Evolutionary conservation across 2,113 vertebrate species (phyloP), one percentile per base, ranked within the genome.

Genomic region (Hippopotamus amphibius): DNA sequence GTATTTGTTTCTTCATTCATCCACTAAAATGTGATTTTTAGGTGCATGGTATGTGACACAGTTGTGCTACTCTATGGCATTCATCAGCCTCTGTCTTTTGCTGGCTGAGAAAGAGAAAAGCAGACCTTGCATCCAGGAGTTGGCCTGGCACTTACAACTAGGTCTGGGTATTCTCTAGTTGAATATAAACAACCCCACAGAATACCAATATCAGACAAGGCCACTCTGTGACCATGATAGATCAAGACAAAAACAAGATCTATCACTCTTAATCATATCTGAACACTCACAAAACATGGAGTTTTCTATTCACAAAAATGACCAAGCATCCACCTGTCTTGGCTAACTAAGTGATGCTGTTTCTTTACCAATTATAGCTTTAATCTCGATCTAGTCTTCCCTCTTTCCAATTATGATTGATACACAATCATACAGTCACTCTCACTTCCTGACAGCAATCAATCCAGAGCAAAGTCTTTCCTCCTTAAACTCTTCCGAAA

Each of bases 1-100:
- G 9, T 68, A 84, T 88, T 88, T 72, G 43, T 59, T 80, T 85
- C 77, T 57, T 81, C 94, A 76, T 76, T 85, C 33, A 92, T 13
- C 22, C 33, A 71, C 69, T 85, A 57, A 90, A 43, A 24, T 80
- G 37, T 41, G n/a, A 26, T 63, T 63, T 76, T 94, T 76, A 94
- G 63, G 43, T 28, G 33, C 17, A n/a, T 24, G n/a, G 12, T 50
- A 53, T 5, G 72, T 48, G 11, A 72, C 33, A 84, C 10, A 69
- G 22, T 12, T 71, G 41, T 88, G 26, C 37, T 71, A 41, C 15
- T 41, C 43, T 74, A 33, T 5, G 3, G 15, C 77, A 82, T 71
- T 81, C n/a, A 55, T 55, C 43, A 71, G 41, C 33, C 81, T 66
- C 77, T 76, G 22, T 33, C 33, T 55, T 43, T 13, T 46, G 14